These are phyloP conservation scores for Pissodes strobi DNA, from an alignment of 1,140 invertebrate species.

Conservation along the genomic window DNA sequence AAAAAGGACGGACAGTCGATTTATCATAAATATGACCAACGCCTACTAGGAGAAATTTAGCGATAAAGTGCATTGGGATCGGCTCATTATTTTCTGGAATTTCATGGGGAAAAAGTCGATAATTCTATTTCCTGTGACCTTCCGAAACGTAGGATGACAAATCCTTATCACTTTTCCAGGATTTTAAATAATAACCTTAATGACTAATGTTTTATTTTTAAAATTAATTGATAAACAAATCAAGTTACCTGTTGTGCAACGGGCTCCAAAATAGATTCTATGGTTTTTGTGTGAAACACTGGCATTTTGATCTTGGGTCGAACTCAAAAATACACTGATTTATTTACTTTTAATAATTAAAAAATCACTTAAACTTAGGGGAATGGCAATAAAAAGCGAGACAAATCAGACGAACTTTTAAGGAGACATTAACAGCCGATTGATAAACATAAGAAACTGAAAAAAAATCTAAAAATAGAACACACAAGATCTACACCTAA, in stretches of 20 bases:
- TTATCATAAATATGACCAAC: conserved; percentile 32
- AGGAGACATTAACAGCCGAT: conserved; percentile 21
- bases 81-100: not conserved
- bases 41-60: conserved; percentile 33
- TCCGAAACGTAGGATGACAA: not conserved
- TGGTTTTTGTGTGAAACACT: conserved; percentile 99
- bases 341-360: not conserved
- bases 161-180: not conserved
- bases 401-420: not conserved
- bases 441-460: conserved; percentile 33
- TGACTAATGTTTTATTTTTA: conserved; percentile 32
- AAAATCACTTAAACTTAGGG: not conserved
- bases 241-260: conserved; percentile 96
- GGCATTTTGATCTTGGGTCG: conserved; percentile 76
- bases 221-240: conserved; percentile 39
- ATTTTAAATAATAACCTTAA: not conserved
- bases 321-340: conserved; percentile 2
- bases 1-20: not conserved
- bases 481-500: conserved; percentile 1
- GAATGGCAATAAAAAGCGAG: not conserved
- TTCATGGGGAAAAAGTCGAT: conserved; percentile 7
- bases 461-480: conserved; percentile 3
- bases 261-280: conserved; percentile 98
- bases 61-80: not conserved
- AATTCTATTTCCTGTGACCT: not conserved